A percentile compares a stretch with the other conserved stretches of the same genome.
These are phyloP conservation scores for Oligia latruncula DNA, from an alignment of 2,888 invertebrate species.

Conservation along the genomic window DNA sequence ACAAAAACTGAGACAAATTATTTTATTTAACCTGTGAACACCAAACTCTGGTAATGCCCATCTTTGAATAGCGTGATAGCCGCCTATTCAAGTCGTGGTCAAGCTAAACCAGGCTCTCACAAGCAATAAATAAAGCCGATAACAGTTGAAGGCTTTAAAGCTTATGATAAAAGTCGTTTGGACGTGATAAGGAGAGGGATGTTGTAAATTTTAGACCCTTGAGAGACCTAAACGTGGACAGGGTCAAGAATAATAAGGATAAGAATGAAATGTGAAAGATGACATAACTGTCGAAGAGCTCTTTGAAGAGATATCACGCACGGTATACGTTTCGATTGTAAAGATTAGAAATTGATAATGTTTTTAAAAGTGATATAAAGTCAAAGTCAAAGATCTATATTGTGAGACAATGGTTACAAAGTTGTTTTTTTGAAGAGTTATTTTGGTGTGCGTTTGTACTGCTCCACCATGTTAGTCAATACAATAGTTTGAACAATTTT, in stretches of 20 bases:
- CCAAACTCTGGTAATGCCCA: background rate
- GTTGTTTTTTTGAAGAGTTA: too few species aligned
- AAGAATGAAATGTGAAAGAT: constrained; percentile 33
- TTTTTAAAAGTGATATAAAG: background rate
- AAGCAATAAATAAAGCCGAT: constrained; percentile 58
- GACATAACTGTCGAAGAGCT: background rate
- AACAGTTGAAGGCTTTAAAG: constrained; percentile 52
- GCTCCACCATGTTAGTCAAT: too few species aligned
- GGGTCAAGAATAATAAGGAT: constrained; percentile 30
- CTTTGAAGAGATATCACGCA: background rate
- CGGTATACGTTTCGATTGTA: background rate
- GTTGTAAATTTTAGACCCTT: constrained; percentile 50
- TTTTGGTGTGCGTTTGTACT: too few species aligned
- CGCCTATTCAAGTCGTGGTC: constrained; percentile 38
- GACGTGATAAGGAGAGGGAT: constrained; percentile 39
- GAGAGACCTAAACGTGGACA: constrained; percentile 13
- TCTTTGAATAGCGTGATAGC: constrained; percentile 11
- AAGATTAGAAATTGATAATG: background rate
- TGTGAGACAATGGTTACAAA: too few species aligned
- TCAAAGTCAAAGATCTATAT: too few species aligned
- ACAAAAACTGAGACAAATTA: background rate
- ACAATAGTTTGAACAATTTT: too few species aligned
- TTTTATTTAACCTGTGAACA: background rate
- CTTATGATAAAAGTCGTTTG: constrained; percentile 62
- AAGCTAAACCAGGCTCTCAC: constrained; percentile 29